A percentile compares a stretch with the other conserved stretches of the same genome.
These are phyloP conservation scores for Amniataba percoides DNA, from an alignment of 2,797 vertebrate genomes.

Conservation along the genomic window DNA sequence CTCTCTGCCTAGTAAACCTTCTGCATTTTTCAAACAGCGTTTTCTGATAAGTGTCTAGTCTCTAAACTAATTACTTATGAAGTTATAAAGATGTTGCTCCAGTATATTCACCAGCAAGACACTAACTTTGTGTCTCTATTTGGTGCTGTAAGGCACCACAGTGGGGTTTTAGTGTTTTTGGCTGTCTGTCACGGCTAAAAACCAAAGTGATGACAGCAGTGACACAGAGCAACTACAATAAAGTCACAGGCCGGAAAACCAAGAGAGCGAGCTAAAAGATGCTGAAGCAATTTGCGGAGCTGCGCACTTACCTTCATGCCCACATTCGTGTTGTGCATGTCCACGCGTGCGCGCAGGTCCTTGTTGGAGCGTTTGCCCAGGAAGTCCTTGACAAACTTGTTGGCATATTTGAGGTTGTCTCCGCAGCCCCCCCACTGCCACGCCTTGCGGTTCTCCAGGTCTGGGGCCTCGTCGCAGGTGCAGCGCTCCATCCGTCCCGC, in stretches of 20 bases:
- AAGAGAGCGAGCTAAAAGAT: not conserved
- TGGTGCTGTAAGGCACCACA: not conserved
- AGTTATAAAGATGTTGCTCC: not conserved
- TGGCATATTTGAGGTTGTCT: constrained; percentile 98
- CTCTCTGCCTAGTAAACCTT: not conserved
- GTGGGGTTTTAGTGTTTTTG: not conserved
- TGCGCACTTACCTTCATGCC: constrained; percentile 92
- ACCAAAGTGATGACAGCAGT: not conserved
- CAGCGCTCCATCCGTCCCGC: constrained; percentile 98
- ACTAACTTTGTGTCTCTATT: not conserved
- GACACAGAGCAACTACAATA: not conserved
- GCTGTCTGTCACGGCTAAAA: not conserved
- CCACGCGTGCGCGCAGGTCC: constrained; percentile 94
- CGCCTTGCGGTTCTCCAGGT: constrained; percentile 97
- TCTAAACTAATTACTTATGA: not conserved
- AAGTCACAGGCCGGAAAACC: not conserved
- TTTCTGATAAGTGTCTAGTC: not conserved
- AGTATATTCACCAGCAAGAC: not conserved
- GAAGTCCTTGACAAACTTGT: constrained; percentile 99
- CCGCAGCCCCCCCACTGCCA: constrained; percentile 99
- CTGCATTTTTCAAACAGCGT: not conserved
- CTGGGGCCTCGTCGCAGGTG: constrained; percentile 96
- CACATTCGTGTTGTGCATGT: constrained; percentile 98
- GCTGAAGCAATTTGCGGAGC: not conserved
- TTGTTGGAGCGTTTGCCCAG: constrained; percentile 96